Base-by-base conservation (phyloP, 2,113 vertebrate genomes). In the Hydropotes inermis region DNA sequence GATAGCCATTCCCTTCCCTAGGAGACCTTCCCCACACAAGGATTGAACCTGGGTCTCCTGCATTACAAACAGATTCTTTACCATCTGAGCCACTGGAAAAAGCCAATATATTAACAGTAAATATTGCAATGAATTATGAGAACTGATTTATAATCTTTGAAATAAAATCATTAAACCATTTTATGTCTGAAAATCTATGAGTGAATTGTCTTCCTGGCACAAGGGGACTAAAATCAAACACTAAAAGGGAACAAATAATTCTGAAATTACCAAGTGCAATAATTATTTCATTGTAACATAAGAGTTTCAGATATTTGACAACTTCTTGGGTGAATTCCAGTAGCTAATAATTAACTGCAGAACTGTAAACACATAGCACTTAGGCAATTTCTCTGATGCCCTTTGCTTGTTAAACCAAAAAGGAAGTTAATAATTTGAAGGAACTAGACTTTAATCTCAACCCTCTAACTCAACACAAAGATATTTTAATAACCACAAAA, bases 121-220 rank as follows among this genome's bases (percentile, higher is more conserved):
- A 90, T 87, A 96, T 92, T 76, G 16, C 70, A 98, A 94, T 36
- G 93, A 96, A 95, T 94, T 96, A 92, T 47, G 13, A 97, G 67
- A 50, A 60, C 28, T 96, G 61, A 92, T 94, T 98, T 98, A 97
- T 86, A 98, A 96, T 98, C 89, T n/a, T 97, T 85, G 58, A 98
- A 98, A 96, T 98, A 95, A 97, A 97, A 83, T 13, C 45, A 91
- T 39, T 74, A 54, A 70, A 47, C 1, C 39, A 47, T 95, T 60
- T 95, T 50, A 74, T 67, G 88, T 94, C 61, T 58, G 86, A 91
- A 97, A 95, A 43, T 81, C 93, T 97, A 94, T 78, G 67, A 95
- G 81, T 97, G n/a, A 84, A 55, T 91, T 95, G 7, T 93, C 30
- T 96, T 78, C 33, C 94, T 98, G 95, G 91, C 76, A 95, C 39